phyloP scores from a whole-genome alignment of 2,888 invertebrate species.

The Drosophila birchii region DNA sequence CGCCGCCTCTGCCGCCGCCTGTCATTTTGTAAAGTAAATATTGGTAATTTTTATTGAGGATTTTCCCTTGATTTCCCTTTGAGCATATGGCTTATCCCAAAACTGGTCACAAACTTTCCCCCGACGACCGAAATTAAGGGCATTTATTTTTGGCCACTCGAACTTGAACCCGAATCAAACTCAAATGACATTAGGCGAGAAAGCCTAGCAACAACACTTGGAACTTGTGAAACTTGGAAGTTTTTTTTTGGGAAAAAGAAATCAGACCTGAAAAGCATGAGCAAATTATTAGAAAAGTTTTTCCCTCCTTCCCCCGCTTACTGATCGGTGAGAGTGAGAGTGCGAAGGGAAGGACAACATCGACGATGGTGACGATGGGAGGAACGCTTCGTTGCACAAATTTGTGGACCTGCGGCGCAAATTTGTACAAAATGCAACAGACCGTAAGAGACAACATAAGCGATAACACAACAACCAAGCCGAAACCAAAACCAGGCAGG shows the following conservation, averaged over 20 bases:
- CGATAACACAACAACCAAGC: constrained; percentile 65
- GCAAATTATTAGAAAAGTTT: constrained; percentile 49
- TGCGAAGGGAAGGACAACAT: background rate
- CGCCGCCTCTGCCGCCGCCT: constrained; percentile 21
- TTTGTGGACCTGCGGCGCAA: constrained; percentile 55
- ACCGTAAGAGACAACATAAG: constrained; percentile 81
- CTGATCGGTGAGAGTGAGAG: background rate
- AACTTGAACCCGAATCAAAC: constrained; percentile 45
- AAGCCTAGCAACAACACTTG: constrained; percentile 48
- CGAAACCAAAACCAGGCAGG: constrained; percentile 24
- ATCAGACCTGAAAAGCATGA: constrained; percentile 21
- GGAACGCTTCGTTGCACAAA: constrained; percentile 52
- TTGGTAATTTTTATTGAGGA: constrained; percentile 81
- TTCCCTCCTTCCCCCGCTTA: background rate
- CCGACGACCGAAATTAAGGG: constrained; percentile 59
- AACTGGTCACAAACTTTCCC: constrained; percentile 45
- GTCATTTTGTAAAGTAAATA: constrained; percentile 80
- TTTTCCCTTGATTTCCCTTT: constrained; percentile 69
- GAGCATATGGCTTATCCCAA: constrained; percentile 61
- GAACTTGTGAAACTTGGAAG: constrained; percentile 45
- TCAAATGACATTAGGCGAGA: constrained; percentile 58
- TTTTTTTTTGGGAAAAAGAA: constrained; percentile 40
- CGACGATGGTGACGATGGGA: background rate
- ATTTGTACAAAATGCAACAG: constrained; percentile 74
- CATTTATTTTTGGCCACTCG: constrained; percentile 60